Evolutionary conservation across 1,140 invertebrate species (phyloP), one percentile per base, ranked within the genome.

Genomic region (Caenorhabditis remanei): DNA sequence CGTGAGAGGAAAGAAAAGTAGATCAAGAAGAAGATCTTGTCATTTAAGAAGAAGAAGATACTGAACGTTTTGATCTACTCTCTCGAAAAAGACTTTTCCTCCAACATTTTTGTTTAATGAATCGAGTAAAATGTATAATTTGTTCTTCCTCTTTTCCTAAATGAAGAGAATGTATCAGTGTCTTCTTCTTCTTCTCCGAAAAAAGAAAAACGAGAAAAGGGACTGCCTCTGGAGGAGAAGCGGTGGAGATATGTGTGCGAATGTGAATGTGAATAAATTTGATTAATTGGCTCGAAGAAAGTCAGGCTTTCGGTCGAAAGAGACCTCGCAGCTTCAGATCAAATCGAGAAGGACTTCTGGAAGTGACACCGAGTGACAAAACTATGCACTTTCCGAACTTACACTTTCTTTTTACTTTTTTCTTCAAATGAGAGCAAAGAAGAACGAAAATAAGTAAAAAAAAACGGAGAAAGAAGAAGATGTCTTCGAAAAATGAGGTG

Each of bases 241-340:
- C 71, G 43, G 19, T 79, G 71, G 71, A 79, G 71, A 79, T 79
- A 79, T 79, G 71, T 50, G 71, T 79, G 71, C 21, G 46, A 79
- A 79, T 79, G 46, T 79, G 71, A 79, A 79, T 79, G 71, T 79
- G 71, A 79, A 79, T 79, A 79, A 79, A 79, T 79, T 79, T 79
- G 71, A 79, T 79, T 79, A 79, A 79, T 79, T 79, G 71, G 71
- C 71, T 50, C 71, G 46, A 16, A 79, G 71, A 50, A 79, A 79
- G 71, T 79, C 71, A 79, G 71, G 24, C 14, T 43, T 79, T 79
- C 71, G 71, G 71, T 79, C 71, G n/a, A 46, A 46, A 79, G 50
- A 46, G 46, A 53, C 71, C 21, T 4, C 32, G 53, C 4, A 14
- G 41, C 71, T 79, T 79, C 71, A 50, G 71, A 79, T 79, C 71